Conservation (phyloP, 2,888 invertebrate genomes). For the Aricia artaxerxes region DNA sequence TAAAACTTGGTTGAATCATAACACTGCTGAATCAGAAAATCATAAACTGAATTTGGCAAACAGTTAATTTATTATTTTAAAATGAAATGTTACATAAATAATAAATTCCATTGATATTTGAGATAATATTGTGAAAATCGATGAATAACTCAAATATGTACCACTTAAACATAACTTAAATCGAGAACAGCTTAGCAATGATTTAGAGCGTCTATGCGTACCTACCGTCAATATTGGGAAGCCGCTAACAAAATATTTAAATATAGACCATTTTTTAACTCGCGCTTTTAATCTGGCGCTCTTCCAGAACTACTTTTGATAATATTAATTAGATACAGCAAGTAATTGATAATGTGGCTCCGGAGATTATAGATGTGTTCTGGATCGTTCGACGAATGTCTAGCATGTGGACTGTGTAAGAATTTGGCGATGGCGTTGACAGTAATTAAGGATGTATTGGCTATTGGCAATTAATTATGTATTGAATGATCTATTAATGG, state of each 20-base stretch:
- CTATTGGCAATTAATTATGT: neutral
- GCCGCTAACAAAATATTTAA: constrained; percentile 17
- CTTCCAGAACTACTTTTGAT: constrained; percentile 52
- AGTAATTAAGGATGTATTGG: neutral
- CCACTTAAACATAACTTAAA: neutral
- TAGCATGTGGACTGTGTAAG: constrained; percentile 8
- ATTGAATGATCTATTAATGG: constrained; percentile 10
- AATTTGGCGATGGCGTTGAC: neutral
- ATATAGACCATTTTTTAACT: constrained; percentile 26
- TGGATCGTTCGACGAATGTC: constrained; percentile 9
- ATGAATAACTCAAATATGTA: neutral
- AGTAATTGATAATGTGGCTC: constrained; percentile 10
- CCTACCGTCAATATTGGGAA: neutral
- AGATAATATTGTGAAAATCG: neutral
- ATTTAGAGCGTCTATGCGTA: neutral
- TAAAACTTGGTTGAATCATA: neutral
- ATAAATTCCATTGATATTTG: neutral
- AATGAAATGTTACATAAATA: neutral
- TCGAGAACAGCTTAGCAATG: neutral
- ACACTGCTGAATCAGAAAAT: neutral
- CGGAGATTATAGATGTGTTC: constrained; percentile 24
- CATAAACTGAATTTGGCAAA: neutral
- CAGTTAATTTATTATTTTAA: neutral
- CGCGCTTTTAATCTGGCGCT: constrained; percentile 18
- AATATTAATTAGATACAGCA: constrained; percentile 28